Conservation (phyloP, 1,140 invertebrate species). For the Eumeta japonica region DNA sequence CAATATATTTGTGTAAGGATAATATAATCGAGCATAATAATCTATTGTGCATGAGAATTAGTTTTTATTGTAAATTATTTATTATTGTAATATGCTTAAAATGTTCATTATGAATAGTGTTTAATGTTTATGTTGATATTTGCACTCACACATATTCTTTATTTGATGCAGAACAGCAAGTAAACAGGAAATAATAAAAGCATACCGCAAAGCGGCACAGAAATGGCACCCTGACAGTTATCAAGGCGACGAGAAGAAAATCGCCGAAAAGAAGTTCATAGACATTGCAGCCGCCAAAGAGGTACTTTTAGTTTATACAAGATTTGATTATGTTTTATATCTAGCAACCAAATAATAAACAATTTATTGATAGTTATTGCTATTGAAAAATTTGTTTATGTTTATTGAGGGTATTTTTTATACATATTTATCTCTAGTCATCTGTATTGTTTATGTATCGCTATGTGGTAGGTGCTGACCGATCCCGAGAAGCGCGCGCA, state of each 20-base stretch:
- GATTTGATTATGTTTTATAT: background rate
- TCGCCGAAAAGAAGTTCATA: constrained; percentile 97
- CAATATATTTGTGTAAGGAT: no score
- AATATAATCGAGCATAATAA: no score
- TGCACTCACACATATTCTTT: background rate
- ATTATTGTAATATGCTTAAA: no score
- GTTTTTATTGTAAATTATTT: no score
- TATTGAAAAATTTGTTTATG: no score
- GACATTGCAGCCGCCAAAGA: constrained; percentile 99
- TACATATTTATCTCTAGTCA: background rate
- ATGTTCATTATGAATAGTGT: no score
- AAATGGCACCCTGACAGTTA: constrained; percentile 99
- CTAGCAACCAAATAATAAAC: no score
- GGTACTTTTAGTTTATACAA: constrained; percentile 58
- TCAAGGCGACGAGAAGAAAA: constrained; percentile 87
- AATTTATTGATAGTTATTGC: no score
- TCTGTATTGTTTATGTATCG: background rate
- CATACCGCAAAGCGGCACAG: constrained; percentile 94
- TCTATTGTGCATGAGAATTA: no score
- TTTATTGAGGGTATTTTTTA: background rate
- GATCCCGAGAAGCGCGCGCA: constrained; percentile 87
- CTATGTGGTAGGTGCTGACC: constrained; percentile 61
- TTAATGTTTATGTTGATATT: no score
- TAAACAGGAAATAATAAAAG: constrained; percentile 94
- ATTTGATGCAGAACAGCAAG: constrained; percentile 67